A percentile compares a stretch with the other conserved stretches of the same genome.
Evolutionary conservation across 2,888 invertebrate species (phyloP).

Genomic region (Cerceris ruficornis): DNA sequence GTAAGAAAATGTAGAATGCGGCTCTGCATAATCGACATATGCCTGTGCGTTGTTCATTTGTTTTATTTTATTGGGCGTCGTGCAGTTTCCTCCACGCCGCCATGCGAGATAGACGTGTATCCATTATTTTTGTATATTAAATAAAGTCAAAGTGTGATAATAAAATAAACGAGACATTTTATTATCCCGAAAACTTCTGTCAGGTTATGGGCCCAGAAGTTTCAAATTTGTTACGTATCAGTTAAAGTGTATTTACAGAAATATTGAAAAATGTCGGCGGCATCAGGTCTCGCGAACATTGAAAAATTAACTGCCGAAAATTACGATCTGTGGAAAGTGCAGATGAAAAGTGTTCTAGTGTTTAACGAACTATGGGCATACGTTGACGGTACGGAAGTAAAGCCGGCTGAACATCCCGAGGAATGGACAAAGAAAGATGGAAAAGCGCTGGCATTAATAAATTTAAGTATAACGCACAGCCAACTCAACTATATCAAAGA

Average conservation of each 20-base stretch:
- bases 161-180: too few species aligned
- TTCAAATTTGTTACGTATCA: not conserved
- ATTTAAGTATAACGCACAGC: constrained; percentile 30
- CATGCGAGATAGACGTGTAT: too few species aligned
- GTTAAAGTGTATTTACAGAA: not conserved
- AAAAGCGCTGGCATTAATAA: constrained; percentile 50
- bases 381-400: constrained; percentile 20
- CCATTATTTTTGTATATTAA: too few species aligned
- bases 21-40: too few species aligned
- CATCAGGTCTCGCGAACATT: not conserved
- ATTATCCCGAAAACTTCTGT: not conserved
- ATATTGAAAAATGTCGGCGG: not conserved
- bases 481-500: constrained; percentile 31
- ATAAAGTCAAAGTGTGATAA: too few species aligned
- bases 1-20: too few species aligned
- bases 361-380: constrained; percentile 51
- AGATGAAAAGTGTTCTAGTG: constrained; percentile 49
- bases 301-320: constrained; percentile 48
- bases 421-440: constrained; percentile 39
- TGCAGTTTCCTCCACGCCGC: too few species aligned
- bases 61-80: too few species aligned
- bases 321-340: constrained; percentile 48
- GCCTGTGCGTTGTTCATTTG: too few species aligned
- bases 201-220: constrained; percentile 11
- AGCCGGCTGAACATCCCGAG: constrained; percentile 23